These are phyloP conservation scores for Tachypleus tridentatus DNA, from an alignment of 1,140 invertebrate genomes.

Conservation along the genomic window DNA sequence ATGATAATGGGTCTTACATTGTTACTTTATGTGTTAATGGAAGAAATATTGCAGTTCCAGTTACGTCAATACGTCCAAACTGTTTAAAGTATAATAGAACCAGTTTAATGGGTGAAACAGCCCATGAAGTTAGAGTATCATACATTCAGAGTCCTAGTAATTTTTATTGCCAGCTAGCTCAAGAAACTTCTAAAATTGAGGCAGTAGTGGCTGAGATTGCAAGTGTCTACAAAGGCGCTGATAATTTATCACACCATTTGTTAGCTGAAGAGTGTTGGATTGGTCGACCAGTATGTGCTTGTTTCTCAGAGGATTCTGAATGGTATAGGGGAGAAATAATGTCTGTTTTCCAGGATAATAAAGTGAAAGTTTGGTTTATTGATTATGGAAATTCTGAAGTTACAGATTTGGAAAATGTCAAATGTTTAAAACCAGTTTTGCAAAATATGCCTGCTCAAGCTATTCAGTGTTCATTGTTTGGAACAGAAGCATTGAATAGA, in stretches of 20 bases:
- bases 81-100: too few species aligned
- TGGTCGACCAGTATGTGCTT: constrained; percentile 55
- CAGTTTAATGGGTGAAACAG: background rate
- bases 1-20: too few species aligned
- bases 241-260: too few species aligned
- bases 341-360: constrained; percentile 38
- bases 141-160: constrained; percentile 13
- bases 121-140: constrained; percentile 12
- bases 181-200: constrained; percentile 1
- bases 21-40: too few species aligned
- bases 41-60: too few species aligned
- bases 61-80: too few species aligned
- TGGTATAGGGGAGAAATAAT: constrained; percentile 46
- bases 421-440: constrained; percentile 43
- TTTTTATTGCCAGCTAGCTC: constrained; percentile 22
- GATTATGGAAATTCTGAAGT: constrained; percentile 63
- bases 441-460: constrained; percentile 52
- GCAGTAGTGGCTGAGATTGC: constrained; percentile 23
- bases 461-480: constrained; percentile 53
- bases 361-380: constrained; percentile 47
- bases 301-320: constrained; percentile 50
- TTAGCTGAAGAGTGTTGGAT: constrained; percentile 21
- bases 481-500: constrained; percentile 33
- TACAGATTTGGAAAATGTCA: constrained; percentile 26
- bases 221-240: too few species aligned